Evolutionary conservation across 2,888 invertebrate species (phyloP).

Genomic region (Operophtera brumata): DNA sequence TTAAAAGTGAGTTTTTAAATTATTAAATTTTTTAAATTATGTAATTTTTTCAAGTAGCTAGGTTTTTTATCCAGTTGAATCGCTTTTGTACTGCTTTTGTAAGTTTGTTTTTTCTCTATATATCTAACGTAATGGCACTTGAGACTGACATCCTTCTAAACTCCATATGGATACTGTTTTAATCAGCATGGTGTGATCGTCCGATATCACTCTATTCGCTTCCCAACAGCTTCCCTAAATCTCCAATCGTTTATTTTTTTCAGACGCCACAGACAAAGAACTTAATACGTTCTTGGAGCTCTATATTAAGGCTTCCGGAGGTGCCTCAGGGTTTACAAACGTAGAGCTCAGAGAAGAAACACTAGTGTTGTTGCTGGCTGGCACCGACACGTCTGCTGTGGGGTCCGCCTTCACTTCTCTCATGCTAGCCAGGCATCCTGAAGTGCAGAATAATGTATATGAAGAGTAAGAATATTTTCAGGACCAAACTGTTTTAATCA

Average conservation of each 20-base stretch:
- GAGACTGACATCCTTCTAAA: no score
- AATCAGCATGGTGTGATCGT: no score
- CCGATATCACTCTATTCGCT: no score
- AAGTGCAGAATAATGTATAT: constrained; percentile 48
- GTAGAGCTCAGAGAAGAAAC: constrained; percentile 50
- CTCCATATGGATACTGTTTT: no score
- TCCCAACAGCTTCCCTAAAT: no score
- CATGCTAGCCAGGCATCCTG: constrained; percentile 44
- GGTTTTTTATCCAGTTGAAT: no score
- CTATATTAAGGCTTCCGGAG: constrained; percentile 40
- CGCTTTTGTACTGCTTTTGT: no score
- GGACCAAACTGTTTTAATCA: not conserved
- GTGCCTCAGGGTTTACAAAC: constrained; percentile 38
- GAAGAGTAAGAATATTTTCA: constrained; percentile 41
- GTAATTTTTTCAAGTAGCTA: no score
- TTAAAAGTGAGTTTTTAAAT: not conserved
- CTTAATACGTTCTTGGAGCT: constrained; percentile 47
- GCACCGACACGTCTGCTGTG: constrained; percentile 56
- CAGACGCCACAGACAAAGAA: not conserved
- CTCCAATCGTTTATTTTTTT: no score
- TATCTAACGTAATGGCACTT: no score
- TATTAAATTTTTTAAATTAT: not conserved
- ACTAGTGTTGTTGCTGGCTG: constrained; percentile 49
- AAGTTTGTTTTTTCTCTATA: no score
- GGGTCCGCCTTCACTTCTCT: constrained; percentile 41